Base-by-base conservation (phyloP, 2,113 vertebrate species). In the Pyrgilauda ruficollis region DNA sequence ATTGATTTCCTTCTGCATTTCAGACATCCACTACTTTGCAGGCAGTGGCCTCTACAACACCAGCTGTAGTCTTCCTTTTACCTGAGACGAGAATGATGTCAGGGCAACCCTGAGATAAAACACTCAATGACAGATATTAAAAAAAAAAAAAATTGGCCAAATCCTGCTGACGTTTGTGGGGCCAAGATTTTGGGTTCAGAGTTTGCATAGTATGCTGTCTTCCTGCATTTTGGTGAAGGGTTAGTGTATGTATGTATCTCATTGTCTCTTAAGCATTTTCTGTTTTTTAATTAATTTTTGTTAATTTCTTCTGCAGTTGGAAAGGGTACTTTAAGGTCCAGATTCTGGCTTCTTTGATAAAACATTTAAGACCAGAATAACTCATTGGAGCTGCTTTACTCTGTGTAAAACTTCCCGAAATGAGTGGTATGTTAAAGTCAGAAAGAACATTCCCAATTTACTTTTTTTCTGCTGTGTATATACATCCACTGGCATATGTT, bases 181-280 rank as follows among this genome's bases (percentile, higher is more conserved):
- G 28, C 46, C 15, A 62, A 39, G 70, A 68, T 58, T 91, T 91
- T 69, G 52, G 23, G 21, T 80, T 85, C 49, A 41, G 75, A 39
- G 2, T 82, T 85, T 87, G 26, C 30, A 17, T 3, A 1, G 13
- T 81, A 33, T 0, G 0, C 39, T 73, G 75, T n/a, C 44, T 74
- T 84, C 67, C 21, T 59, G 53, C 44, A 20, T 61, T 76, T 66
- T 55, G 24, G 30, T 26, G 63, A 85, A 72, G 46, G 24, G 24
- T 68, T 85, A 43, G 11, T 15, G 19, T 50, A 22, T 30, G 21
- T 2, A 2, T 53, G 31, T 68, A 76, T 30, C 14, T 47, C 39
- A 53, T 16, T 55, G 21, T 21, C 87, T 76, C 72, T 87, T 66
- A 62, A 58, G 1, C 30, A 33, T 76, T 83, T 76, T 76, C 41